Evolutionary conservation across 1,140 invertebrate species (phyloP), one percentile per base, ranked within the genome.

Genomic region (Trichomalopsis sarcophagae): DNA sequence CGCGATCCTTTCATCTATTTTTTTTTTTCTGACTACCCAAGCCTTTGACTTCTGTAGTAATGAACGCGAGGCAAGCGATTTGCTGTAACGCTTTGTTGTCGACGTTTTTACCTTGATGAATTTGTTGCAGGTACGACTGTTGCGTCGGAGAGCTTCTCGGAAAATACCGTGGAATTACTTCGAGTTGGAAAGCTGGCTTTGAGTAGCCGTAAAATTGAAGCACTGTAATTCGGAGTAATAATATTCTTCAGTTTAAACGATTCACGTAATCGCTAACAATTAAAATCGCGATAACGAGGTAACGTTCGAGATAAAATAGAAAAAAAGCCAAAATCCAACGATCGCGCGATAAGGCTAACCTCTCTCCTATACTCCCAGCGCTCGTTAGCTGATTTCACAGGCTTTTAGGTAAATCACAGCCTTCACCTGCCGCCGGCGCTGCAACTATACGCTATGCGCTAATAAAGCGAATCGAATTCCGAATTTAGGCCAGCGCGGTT

Each of bases 391-490:
- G 47, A 81, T 81, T 81, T 81, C 11, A 69, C 78, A 81, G 78
- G 78, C 62, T 44, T 27, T 71, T 68, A 79, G 33, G 30, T 14
- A 40, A 62, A 66, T 68, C 17, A 68, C 4, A 5, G 36, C 14
- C 1, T 76, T n/a, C 21, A 13, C 47, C 50, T 33, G 13, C 23
- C 2, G 50, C 17, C 17, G 13, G 50, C 27, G 27, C 40, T 44
- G 50, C 75, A n/a, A 7, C 40, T 23, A 23, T 30, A 13, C 7
- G 27, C 47, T 62, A 27, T 27, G 44, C 36, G 33, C 83, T 80
- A 84, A 84, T 80, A 80, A 84, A 79, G 68, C 55, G 50, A 84
- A 84, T 84, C 33, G 75, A 84, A 84, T 78, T 84, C 33, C 9
- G 17, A 80, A 84, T 74, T 55, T 23, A 84, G 68, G 83, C 23